Evolutionary conservation across 2,888 invertebrate genomes (phyloP).

Genomic region (Cataglyphis livida): DNA sequence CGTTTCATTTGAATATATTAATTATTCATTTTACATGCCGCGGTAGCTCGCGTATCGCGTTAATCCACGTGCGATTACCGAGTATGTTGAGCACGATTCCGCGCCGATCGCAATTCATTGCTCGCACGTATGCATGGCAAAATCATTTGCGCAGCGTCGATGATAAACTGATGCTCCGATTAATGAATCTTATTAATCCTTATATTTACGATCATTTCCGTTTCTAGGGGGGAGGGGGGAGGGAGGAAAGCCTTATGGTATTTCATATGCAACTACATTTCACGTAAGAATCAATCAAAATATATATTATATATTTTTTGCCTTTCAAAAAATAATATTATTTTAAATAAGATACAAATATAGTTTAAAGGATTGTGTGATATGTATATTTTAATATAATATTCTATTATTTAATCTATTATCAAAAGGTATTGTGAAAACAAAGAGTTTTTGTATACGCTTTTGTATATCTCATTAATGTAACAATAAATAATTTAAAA

Average conservation of each 20-base stretch:
- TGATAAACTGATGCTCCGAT: conserved; percentile 16
- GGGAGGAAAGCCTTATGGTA: background rate
- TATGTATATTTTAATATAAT: background rate
- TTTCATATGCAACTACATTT: background rate
- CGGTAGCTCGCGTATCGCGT: conserved; percentile 34
- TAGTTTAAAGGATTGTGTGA: background rate
- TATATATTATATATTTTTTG: background rate
- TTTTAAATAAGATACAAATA: background rate
- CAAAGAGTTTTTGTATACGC: no score
- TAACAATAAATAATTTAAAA: background rate
- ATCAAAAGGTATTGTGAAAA: background rate
- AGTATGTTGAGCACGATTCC: conserved; percentile 59
- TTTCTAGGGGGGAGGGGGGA: background rate
- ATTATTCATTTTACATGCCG: conserved; percentile 72
- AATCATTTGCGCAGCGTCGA: conserved; percentile 20
- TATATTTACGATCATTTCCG: background rate
- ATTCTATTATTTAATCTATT: background rate
- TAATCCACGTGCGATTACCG: conserved; percentile 58
- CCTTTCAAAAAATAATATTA: background rate
- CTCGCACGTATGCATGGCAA: conserved; percentile 16
- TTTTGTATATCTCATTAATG: background rate
- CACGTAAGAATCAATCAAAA: background rate
- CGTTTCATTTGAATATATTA: conserved; percentile 73
- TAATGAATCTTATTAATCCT: conserved; percentile 31
- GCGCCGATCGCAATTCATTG: conserved; percentile 56